Evolutionary conservation across 2,797 vertebrate genomes (phyloP).

Genomic region (Leptatherina wallacei): DNA sequence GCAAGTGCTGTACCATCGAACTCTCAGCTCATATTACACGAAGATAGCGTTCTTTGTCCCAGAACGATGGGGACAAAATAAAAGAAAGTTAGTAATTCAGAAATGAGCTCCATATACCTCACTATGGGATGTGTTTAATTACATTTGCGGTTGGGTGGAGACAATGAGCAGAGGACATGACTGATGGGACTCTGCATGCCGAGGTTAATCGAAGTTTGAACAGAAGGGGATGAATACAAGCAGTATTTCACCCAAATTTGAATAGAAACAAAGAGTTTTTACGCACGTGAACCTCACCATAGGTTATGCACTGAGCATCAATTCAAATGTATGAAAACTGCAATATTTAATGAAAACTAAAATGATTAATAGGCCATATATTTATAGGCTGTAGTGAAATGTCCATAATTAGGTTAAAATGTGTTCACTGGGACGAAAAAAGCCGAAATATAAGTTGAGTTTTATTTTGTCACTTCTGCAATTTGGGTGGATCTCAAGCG

Average conservation of each 20-base stretch:
- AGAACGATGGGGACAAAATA: not conserved
- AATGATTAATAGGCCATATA: rapidly evolving
- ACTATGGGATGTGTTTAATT: not conserved
- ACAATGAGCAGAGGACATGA: conserved; percentile 11
- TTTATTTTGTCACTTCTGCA: conserved; percentile 15
- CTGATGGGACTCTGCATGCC: not conserved
- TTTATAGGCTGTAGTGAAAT: not conserved
- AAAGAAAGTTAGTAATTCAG: conserved; percentile 20
- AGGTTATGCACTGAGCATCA: not conserved
- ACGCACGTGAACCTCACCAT: not conserved
- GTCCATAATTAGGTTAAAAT: not conserved
- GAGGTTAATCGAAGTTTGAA: not conserved
- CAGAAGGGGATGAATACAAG: not conserved
- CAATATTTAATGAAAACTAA: not conserved
- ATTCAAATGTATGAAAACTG: not conserved
- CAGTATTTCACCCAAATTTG: not conserved
- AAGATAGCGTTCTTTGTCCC: conserved; percentile 4
- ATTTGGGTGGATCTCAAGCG: conserved; percentile 17
- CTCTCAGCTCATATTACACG: conserved; percentile 1
- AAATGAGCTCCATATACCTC: not conserved
- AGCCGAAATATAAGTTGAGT: not conserved
- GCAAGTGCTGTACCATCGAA: not conserved
- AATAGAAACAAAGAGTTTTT: not conserved
- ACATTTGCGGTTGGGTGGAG: conserved; percentile 6
- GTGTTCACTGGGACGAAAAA: conserved; percentile 10